A percentile compares a stretch with the other conserved stretches of the same genome.
These are phyloP conservation scores for Onthophagus taurus DNA, from an alignment of 1,140 invertebrate species.

Conservation along the genomic window DNA sequence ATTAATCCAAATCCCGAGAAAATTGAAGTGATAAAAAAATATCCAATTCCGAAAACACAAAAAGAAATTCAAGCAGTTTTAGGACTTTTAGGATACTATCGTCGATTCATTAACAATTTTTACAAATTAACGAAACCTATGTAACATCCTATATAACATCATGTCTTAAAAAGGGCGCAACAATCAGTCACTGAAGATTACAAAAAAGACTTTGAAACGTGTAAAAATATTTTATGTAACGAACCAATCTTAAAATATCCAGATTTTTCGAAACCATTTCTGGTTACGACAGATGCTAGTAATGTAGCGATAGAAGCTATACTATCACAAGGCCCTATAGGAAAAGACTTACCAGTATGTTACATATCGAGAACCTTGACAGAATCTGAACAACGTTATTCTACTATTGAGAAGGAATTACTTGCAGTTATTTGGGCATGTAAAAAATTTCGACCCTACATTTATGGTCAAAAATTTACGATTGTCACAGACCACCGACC, in stretches of 20 bases:
- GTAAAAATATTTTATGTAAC: conserved; percentile 10
- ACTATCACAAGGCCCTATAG: conserved; percentile 20
- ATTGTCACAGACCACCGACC: conserved; percentile 38
- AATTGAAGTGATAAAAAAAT: conserved; percentile 26
- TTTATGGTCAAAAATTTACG: conserved; percentile 31
- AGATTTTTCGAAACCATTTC: conserved; percentile 16
- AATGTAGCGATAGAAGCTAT: conserved; percentile 25
- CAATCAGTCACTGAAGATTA: conserved; percentile 1
- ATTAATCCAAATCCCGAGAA: conserved; percentile 20
- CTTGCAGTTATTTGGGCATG: conserved; percentile 35
- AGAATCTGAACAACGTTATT: conserved; percentile 25
- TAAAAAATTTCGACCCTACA: conserved; percentile 36
- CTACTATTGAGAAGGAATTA: conserved; percentile 32
- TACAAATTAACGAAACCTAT: conserved; percentile 11
- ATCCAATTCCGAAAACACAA: conserved; percentile 26
- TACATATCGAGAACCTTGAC: conserved; percentile 20
- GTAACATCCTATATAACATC: too few relatives aligned
- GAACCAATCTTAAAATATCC: conserved; percentile 4
- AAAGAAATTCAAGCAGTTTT: conserved; percentile 20
- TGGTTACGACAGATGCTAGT: conserved; percentile 28
- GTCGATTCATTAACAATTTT: conserved; percentile 14
- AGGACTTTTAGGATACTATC: conserved; percentile 15
- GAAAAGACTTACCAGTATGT: conserved; percentile 17
- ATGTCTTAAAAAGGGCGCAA: conserved; percentile 10
- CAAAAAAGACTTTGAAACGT: conserved; percentile 7